These are phyloP conservation scores for Ameiurus melas DNA, from an alignment of 2,113 vertebrate genomes.

Conservation along the genomic window DNA sequence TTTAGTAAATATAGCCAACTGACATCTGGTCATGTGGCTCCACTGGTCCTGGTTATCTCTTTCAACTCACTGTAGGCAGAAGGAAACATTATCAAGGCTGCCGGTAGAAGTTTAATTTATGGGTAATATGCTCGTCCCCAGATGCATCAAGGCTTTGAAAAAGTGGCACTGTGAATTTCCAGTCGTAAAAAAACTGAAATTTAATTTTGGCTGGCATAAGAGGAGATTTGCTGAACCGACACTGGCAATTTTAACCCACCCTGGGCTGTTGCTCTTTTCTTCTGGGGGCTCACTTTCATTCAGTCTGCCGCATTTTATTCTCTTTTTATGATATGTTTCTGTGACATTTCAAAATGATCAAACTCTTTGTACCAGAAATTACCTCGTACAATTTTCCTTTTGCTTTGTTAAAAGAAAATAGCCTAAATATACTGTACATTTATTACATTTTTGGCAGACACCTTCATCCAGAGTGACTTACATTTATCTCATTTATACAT, in stretches of 20 bases:
- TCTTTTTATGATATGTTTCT: neutral
- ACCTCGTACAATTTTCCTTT: neutral
- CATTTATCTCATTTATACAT: too few species aligned
- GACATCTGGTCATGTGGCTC: neutral
- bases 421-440: neutral
- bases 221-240: neutral
- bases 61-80: neutral
- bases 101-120: neutral
- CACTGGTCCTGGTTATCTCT: neutral
- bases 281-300: neutral
- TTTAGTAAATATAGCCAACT: neutral
- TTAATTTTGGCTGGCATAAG: neutral
- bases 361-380: neutral
- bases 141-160: neutral
- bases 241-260: neutral
- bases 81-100: neutral
- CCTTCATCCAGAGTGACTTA: too few species aligned
- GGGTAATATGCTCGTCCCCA: neutral
- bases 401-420: neutral
- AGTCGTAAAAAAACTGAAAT: neutral
- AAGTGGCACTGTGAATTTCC: neutral
- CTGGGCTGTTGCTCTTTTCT: neutral
- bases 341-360: constrained; percentile 6
- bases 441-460: too few species aligned
- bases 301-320: neutral